Evolutionary conservation across 2,888 invertebrate species (phyloP), one percentile per base, ranked within the genome.

Genomic region (Dendrolimus pini): DNA sequence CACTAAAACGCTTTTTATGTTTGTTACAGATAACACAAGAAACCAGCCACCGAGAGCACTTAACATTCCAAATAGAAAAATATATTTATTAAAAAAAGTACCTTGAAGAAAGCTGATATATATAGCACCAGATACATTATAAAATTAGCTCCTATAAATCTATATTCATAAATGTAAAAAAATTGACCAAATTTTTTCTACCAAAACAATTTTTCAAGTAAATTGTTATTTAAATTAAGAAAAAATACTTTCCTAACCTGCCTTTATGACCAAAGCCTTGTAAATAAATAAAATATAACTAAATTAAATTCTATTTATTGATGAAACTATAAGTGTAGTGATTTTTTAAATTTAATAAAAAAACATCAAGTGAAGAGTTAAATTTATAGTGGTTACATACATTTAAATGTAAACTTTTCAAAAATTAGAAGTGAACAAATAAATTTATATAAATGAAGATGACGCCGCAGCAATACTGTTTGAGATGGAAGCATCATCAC

Each of bases 401-500:
- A 30, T 30, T 30, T 3, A 30, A 3, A 30, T 30, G 30, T 30
- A 30, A 30, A 30, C 30, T 30, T 30, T 30, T 30, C 30, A 30
- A 30, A 18, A 30, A 30, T 30, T 52, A 54, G 53, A 57, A 52
- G 55, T 52, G 55, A 9, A 2, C n/a, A 52, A 52, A 14, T 13
- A 53, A 42, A 55, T 41, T 52, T 41, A 7, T 14, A 55, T 9
- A 41, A 53, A 62, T 65, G 68, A 82, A 71, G 60, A 95, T 96
- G 95, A 92, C 94, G 89, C 95, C 96, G 59, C 97, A 97, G 88
- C 97, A 97, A 87, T 97, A 97, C 91, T 97, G 97, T 81, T 91
- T 97, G 70, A 91, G 97, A 85, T 97, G 97, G 97, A 97, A 97
- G 78, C 96, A 97, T 85, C 97, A 97, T 87, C 96, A 97, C 85